Percentiles rank a stretch among this genome's conserved stretches.
phyloP scores from a whole-genome alignment of 2,113 vertebrate species.

The Megaleporinus macrocephalus region DNA sequence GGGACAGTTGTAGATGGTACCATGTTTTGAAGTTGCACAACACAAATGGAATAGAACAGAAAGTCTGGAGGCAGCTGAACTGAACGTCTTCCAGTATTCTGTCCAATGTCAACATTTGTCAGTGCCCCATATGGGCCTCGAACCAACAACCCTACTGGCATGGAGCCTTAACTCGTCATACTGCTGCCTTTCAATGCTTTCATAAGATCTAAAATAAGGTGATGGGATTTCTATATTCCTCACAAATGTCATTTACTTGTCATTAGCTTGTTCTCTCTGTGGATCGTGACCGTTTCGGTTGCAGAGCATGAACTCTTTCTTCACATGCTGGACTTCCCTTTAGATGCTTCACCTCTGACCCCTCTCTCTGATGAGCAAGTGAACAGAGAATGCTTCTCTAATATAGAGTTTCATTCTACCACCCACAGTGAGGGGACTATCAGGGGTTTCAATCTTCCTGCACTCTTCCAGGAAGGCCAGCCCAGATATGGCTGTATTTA shows the following conservation, averaged over 20 bases:
- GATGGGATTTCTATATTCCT: neutral
- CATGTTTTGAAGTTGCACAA: neutral
- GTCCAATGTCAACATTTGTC: neutral
- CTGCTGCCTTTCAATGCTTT: neutral
- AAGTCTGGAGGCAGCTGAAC: neutral
- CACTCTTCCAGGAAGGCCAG: conserved; percentile 33
- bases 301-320: conserved; percentile 53
- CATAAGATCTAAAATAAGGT: neutral
- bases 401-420: conserved; percentile 24
- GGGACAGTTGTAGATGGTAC: too few relatives aligned
- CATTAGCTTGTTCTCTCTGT: neutral
- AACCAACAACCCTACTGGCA: neutral
- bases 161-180: neutral
- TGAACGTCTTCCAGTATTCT: neutral
- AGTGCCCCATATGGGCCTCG: neutral
- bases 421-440: conserved; percentile 41
- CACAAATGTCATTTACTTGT: neutral
- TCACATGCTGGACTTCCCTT: conserved; percentile 41
- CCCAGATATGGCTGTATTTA: conserved; percentile 26
- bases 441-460: conserved; percentile 34
- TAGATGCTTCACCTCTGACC: conserved; percentile 41
- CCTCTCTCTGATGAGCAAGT: conserved; percentile 26
- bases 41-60: neutral
- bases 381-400: conserved; percentile 17
- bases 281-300: conserved; percentile 32